Evolutionary conservation across 2,888 invertebrate genomes (phyloP).

Genomic region (Lathronympha strigana): DNA sequence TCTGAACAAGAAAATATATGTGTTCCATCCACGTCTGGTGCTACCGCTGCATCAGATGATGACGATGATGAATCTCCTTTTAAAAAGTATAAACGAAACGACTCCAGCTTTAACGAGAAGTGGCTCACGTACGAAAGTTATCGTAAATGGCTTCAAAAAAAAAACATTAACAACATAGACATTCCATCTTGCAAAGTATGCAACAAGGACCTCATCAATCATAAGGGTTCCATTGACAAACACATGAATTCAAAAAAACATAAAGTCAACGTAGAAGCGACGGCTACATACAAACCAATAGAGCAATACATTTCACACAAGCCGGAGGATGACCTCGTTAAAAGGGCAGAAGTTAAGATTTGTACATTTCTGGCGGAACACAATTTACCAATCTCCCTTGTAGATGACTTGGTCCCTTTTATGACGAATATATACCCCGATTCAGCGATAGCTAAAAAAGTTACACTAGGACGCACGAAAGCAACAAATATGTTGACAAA

Average conservation of each 20-base stretch:
- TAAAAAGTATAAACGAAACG: not conserved
- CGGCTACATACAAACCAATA: not conserved
- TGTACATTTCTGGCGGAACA: slow-evolving; percentile 5
- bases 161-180: not conserved
- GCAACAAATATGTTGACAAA: not conserved
- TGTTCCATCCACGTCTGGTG: not conserved
- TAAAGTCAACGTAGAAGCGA: not conserved
- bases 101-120: not conserved
- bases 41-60: not conserved
- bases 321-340: slow-evolving; percentile 2
- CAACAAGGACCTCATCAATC: not conserved
- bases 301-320: not conserved
- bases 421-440: slow-evolving; percentile 4
- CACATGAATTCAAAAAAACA: not conserved
- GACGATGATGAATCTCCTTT: not conserved
- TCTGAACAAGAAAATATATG: not conserved
- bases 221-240: not conserved
- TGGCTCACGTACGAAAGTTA: not conserved
- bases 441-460: not conserved
- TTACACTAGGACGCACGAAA: not conserved
- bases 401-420: slow-evolving; percentile 9
- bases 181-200: not conserved
- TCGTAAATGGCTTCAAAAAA: not conserved
- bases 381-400: slow-evolving; percentile 6
- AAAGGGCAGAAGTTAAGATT: slow-evolving; percentile 8